A percentile compares a stretch with the other conserved stretches of the same genome.
These are phyloP conservation scores for Peromyscus californicus DNA, from an alignment of 2,113 vertebrate genomes.

Conservation along the genomic window DNA sequence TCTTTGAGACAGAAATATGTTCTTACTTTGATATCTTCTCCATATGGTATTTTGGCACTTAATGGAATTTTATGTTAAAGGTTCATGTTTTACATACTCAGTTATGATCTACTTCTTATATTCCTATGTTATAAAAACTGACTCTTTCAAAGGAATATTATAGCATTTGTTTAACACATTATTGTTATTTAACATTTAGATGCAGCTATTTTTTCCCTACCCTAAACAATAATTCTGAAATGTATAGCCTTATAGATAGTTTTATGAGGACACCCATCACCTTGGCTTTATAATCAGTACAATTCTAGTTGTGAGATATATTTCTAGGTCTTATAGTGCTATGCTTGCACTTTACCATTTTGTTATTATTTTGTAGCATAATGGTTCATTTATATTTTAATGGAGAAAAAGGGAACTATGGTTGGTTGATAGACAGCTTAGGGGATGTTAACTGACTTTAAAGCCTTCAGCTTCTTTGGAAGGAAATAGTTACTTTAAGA, in stretches of 20 bases:
- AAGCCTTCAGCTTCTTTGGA: not conserved
- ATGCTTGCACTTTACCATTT: not conserved
- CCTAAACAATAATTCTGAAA: not conserved
- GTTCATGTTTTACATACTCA: not conserved
- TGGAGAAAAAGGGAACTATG: not conserved
- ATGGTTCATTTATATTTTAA: not conserved
- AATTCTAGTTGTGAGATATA: not conserved
- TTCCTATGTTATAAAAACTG: not conserved
- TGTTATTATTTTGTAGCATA: not conserved
- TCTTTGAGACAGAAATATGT: not conserved
- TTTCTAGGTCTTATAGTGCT: not conserved
- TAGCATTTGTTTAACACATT: not conserved
- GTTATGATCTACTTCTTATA: not conserved
- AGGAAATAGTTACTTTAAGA: not conserved
- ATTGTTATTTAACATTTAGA: not conserved
- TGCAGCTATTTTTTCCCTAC: not conserved
- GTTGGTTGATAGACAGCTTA: not conserved
- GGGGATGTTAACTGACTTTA: not conserved
- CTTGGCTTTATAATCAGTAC: not conserved
- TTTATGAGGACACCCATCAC: not conserved
- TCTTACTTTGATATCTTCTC: not conserved
- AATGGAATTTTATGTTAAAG: conserved; percentile 15
- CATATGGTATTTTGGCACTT: conserved; percentile 13
- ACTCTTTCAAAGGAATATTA: not conserved
- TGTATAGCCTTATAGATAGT: not conserved